Base-by-base conservation (phyloP, 2,113 vertebrate genomes). In the Microtus richardsoni region DNA sequence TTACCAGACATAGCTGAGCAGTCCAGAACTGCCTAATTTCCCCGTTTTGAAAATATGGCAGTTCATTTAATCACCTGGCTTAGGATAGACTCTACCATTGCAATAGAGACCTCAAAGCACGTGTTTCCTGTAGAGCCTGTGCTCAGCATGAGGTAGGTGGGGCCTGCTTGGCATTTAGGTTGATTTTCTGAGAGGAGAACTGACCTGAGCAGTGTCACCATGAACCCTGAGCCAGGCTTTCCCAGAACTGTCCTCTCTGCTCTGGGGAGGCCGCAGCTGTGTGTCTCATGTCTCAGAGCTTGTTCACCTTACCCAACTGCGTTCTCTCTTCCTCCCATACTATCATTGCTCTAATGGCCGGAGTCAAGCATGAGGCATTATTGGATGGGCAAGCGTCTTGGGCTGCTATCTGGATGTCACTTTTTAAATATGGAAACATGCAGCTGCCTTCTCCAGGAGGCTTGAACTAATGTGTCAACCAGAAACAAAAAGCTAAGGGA, bases 401-500 rank as follows among this genome's bases (percentile, higher is more conserved):
- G 84, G 75, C 88, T 94, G 33, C 88, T 92, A 91, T 95, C 54
- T 94, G 60, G 71, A 54, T 96, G 54, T 91, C 49, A 26, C 58
- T 75, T 88, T 77, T 94, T 66, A 90, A 96, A 92, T 0, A 0
- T 84, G 74, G 1, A 86, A 44, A 86, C 93, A 85, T 93, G 86
- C 22, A 12, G 88, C 78, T 94, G 74, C 82, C 91, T 97, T 90
- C 30, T 90, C n/a, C 14, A 36, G 47, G 88, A 95, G 97, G 64
- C 62, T 60, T 95, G 86, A 86, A 73, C 94, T 36, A 3, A 68
- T 93, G 28, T 92, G 90, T 66, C n/a, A 28, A 36, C 74, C 92
- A 74, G 41, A 97, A 71, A 95, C 28, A 92, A 91, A 88, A 97
- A 95, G 73, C 64, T 94, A 90, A 84, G 91, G 85, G 94, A 64